Conservation (phyloP, 2,113 vertebrate species). For the Eulacestoma nigropectus region DNA sequence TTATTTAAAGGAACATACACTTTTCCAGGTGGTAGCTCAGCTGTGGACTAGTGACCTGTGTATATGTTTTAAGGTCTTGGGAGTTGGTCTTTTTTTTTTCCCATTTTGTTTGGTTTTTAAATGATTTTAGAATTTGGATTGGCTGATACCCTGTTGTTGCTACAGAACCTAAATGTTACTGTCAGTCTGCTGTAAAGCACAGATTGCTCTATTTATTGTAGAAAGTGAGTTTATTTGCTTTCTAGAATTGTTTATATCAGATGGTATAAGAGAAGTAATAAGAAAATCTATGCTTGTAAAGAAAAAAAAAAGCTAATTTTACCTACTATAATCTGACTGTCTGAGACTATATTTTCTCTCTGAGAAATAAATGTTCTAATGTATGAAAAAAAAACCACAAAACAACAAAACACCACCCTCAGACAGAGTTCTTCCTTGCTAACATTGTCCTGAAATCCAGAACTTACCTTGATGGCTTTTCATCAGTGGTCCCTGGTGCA, state of each 20-base stretch:
- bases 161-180: conserved; percentile 64
- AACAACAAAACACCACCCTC: background rate
- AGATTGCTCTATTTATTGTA: conserved; percentile 93
- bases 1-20: conserved; percentile 78
- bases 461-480: background rate
- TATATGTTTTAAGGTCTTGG: conserved; percentile 69
- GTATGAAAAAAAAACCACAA: conserved; percentile 22
- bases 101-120: conserved; percentile 57
- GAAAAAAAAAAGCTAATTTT: conserved; percentile 86
- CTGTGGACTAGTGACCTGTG: conserved; percentile 78
- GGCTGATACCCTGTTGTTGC: conserved; percentile 73
- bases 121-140: conserved; percentile 65
- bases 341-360: conserved; percentile 91
- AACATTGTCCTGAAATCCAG: background rate
- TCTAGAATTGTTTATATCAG: conserved; percentile 87
- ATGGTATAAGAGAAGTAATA: conserved; percentile 83
- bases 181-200: conserved; percentile 80
- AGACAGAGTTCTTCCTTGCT: background rate
- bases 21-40: conserved; percentile 68
- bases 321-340: conserved; percentile 87
- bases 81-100: background rate
- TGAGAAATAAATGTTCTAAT: conserved; percentile 91
- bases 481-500: background rate
- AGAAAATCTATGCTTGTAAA: conserved; percentile 90
- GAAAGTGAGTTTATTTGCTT: conserved; percentile 84